Evolutionary conservation across 37 sponge, comb jelly and placozoan genomes (phyloP).

Genomic region (Haliclona indistincta): DNA sequence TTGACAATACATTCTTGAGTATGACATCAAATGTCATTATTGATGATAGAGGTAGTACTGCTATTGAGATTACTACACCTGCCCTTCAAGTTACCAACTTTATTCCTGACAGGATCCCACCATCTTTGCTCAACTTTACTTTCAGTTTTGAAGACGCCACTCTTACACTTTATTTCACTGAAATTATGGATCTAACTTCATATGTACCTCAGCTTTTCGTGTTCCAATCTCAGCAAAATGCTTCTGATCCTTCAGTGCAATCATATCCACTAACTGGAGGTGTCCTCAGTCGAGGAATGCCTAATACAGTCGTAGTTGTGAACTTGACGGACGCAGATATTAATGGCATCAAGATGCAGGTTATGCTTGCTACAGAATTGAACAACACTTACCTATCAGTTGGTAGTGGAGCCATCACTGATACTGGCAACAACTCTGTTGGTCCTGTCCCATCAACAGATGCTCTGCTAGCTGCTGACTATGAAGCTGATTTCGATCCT

Average conservation of each 20-base stretch:
- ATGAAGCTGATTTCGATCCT: conserved; percentile 58
- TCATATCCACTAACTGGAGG: conserved; percentile 59
- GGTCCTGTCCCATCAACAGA: conserved; percentile 51
- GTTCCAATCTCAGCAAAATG: conserved; percentile 52
- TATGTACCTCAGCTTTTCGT: conserved; percentile 67
- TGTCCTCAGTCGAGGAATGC: conserved; percentile 6
- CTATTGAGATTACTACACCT: conserved; percentile 42
- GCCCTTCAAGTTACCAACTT: conserved; percentile 65
- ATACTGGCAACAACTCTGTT: conserved; percentile 79
- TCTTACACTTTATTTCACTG: conserved; percentile 66
- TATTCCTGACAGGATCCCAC: conserved; percentile 68
- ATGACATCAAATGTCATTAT: conserved; percentile 42
- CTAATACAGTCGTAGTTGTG: conserved; percentile 37
- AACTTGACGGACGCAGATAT: conserved; percentile 43
- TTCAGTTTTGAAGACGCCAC: conserved; percentile 53
- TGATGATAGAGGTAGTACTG: conserved; percentile 67
- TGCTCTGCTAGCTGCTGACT: conserved; percentile 52
- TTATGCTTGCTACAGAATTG: conserved; percentile 54
- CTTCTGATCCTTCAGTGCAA: conserved; percentile 7
- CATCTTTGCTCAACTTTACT: conserved; percentile 74
- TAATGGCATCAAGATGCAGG: conserved; percentile 72
- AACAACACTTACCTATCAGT: conserved; percentile 67
- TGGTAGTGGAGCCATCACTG: conserved; percentile 61
- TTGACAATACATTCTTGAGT: conserved; percentile 70
- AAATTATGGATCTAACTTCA: conserved; percentile 75